A percentile compares a stretch with the other conserved stretches of the same genome.
These are phyloP conservation scores for Pyrrhura leucotis DNA, from an alignment of 2,797 vertebrate species.

Conservation along the genomic window DNA sequence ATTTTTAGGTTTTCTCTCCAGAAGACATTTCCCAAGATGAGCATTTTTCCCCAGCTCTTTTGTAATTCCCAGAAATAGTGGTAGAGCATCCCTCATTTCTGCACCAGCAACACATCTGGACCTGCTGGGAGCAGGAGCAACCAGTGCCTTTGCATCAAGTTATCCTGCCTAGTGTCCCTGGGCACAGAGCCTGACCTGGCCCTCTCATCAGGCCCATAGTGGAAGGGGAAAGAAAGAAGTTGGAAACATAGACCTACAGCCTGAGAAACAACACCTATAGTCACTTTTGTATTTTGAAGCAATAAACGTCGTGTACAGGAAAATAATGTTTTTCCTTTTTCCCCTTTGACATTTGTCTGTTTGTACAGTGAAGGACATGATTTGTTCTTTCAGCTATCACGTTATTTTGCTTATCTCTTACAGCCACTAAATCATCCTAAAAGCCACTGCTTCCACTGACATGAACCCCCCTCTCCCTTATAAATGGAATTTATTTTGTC, in stretches of 20 bases:
- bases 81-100: not conserved
- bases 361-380: not conserved
- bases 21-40: not conserved
- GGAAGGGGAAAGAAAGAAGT: not conserved
- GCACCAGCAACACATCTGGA: not conserved
- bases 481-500: slow-evolving; percentile 11
- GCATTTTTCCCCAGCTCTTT: not conserved
- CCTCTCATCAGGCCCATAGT: accelerated
- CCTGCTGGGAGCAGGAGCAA: not conserved
- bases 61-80: not conserved
- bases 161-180: not conserved
- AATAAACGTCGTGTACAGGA: not conserved
- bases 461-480: not conserved
- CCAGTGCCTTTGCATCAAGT: not conserved
- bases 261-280: not conserved
- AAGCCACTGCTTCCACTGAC: not conserved
- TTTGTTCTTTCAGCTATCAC: not conserved
- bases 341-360: not conserved
- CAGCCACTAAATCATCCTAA: not conserved
- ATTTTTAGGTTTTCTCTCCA: not conserved
- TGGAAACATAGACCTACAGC: not conserved
- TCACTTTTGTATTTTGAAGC: not conserved
- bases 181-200: not conserved
- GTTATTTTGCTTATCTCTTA: not conserved
- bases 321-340: not conserved